Evolutionary conservation across 2,888 invertebrate species (phyloP).

Genomic region (Brachyptera risi): DNA sequence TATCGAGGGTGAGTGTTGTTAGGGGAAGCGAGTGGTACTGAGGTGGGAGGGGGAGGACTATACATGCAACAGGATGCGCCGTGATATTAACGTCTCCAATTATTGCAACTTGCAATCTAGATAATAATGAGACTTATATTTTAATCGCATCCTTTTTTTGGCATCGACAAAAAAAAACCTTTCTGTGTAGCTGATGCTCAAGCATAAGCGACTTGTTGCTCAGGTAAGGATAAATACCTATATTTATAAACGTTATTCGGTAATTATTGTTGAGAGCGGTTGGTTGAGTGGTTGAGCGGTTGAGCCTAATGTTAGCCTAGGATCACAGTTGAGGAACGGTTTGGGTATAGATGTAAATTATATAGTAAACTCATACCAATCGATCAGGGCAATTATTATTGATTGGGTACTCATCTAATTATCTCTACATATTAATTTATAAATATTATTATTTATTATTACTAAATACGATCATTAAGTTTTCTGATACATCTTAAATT

Average conservation of each 20-base stretch:
- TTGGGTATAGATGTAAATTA: too few species aligned
- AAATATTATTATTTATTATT: background rate
- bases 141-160: background rate
- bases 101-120: background rate
- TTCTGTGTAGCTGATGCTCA: background rate
- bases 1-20: too few species aligned
- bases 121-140: background rate
- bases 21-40: too few species aligned
- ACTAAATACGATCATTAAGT: background rate
- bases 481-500: too few species aligned
- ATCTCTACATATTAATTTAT: background rate
- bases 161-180: background rate
- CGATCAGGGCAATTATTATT: background rate
- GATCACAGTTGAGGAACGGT: too few species aligned
- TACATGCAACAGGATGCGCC: conserved; percentile 14
- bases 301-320: too few species aligned
- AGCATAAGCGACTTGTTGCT: background rate
- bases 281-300: background rate
- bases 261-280: conserved; percentile 8
- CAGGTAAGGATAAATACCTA: conserved; percentile 10
- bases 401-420: background rate
- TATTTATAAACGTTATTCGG: conserved; percentile 16
- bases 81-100: background rate
- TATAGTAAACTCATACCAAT: too few species aligned
- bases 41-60: too few species aligned